Evolutionary conservation across 64 coral and sea anemone genomes (phyloP).

Genomic region (Platygyra sinensis): DNA sequence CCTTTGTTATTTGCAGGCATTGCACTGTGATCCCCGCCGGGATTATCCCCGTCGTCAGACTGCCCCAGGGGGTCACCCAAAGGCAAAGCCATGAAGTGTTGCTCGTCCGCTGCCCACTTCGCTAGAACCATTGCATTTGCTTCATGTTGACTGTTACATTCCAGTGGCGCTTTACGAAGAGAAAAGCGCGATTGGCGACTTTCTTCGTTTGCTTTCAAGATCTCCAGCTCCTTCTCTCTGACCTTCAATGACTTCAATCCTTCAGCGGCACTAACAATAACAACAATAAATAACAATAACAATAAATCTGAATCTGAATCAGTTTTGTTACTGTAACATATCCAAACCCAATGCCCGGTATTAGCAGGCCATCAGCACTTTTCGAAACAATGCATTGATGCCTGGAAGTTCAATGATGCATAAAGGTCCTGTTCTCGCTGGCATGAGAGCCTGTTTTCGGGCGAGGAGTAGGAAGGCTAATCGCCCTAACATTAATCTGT

Average conservation of each 20-base stretch:
- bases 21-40: background rate
- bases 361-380: too few relatives aligned
- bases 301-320: too few relatives aligned
- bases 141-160: conserved; percentile 30
- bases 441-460: too few relatives aligned
- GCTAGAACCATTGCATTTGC: conserved; percentile 30
- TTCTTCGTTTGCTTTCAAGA: background rate
- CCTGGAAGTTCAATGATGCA: too few relatives aligned
- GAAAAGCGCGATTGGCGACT: background rate
- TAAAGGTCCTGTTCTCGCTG: too few relatives aligned
- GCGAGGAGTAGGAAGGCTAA: too few relatives aligned
- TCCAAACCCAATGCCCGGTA: too few relatives aligned
- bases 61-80: too few relatives aligned
- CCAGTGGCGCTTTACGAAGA: background rate
- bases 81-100: background rate
- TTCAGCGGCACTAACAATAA: background rate
- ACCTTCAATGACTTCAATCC: conserved; percentile 22
- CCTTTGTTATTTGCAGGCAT: background rate
- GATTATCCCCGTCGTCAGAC: background rate
- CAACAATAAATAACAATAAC: too few relatives aligned
- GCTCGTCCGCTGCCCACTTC: conserved; percentile 31
- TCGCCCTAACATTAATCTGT: too few relatives aligned
- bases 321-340: too few relatives aligned
- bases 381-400: too few relatives aligned
- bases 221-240: background rate